Percentiles rank a stretch among this genome's conserved stretches.
Conservation (phyloP, 2,888 invertebrate species). For the Mechanitis mazaeus region DNA sequence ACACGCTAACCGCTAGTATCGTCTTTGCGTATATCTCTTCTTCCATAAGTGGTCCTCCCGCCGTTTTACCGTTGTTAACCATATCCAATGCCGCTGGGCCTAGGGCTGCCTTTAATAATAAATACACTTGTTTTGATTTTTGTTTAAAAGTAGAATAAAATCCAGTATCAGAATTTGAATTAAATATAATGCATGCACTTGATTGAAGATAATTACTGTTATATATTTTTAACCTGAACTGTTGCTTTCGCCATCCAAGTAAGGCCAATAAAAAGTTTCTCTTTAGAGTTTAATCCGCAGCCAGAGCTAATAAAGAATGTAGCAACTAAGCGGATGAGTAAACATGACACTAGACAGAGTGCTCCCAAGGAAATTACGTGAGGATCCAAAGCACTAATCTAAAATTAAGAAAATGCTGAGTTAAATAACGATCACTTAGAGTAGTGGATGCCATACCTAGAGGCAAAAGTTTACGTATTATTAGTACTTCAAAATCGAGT, state of each 20-base stretch:
- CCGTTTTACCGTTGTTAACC: conserved; percentile 55
- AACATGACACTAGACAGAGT: conserved; percentile 78
- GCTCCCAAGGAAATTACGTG: conserved; percentile 80
- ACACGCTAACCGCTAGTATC: conserved; percentile 81
- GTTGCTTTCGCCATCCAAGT: conserved; percentile 94
- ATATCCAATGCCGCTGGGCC: conserved; percentile 81
- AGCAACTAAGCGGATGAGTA: conserved; percentile 75
- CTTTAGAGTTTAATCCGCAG: conserved; percentile 84
- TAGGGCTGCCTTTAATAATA: conserved; percentile 78
- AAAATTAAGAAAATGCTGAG: conserved; percentile 24
- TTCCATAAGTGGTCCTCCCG: conserved; percentile 50
- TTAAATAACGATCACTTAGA: neutral
- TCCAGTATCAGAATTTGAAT: no score
- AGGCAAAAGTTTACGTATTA: no score
- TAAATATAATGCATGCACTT: no score
- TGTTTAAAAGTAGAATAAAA: no score
- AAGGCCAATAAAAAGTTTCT: conserved; percentile 88
- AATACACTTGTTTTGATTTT: neutral
- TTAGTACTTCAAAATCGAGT: neutral
- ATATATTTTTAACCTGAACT: conserved; percentile 79
- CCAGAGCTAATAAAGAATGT: conserved; percentile 81
- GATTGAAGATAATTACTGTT: no score
- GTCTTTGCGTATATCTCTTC: conserved; percentile 75
- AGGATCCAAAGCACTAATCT: conserved; percentile 78
- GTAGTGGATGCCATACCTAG: no score